phyloP scores from a whole-genome alignment of 1,140 invertebrate genomes.

The Bombus superbus region DNA sequence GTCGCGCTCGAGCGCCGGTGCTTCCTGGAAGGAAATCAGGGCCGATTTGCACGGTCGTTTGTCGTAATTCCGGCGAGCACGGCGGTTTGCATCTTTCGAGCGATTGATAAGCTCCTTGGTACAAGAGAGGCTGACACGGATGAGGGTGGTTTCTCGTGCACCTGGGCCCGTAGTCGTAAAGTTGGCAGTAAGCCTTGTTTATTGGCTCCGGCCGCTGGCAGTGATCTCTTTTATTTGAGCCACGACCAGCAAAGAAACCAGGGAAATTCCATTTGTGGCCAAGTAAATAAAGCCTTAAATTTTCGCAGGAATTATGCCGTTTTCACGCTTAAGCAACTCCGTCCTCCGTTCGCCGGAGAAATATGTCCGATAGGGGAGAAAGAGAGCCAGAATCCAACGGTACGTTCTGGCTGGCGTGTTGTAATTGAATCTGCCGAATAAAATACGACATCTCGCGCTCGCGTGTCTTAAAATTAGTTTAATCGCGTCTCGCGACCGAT shows the following conservation, averaged over 20 bases:
- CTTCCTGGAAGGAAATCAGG: background rate
- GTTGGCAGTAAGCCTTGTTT: constrained; percentile 68
- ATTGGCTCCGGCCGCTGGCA: constrained; percentile 36
- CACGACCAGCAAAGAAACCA: constrained; percentile 15
- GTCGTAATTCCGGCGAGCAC: constrained; percentile 40
- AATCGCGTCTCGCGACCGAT: constrained; percentile 39
- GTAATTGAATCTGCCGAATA: constrained; percentile 58
- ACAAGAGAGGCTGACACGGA: constrained; percentile 53
- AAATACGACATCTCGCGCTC: constrained; percentile 35
- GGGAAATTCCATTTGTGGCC: constrained; percentile 64
- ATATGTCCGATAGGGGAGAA: background rate
- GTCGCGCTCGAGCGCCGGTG: background rate
- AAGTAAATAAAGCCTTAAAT: constrained; percentile 64
- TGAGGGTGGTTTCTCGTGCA: constrained; percentile 27
- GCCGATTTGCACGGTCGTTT: constrained; percentile 55
- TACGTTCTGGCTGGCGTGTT: constrained; percentile 5
- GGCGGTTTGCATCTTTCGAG: constrained; percentile 39
- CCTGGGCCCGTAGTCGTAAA: constrained; percentile 63
- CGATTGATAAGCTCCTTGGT: constrained; percentile 67
- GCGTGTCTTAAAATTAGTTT: constrained; percentile 54
- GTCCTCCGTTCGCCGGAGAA: constrained; percentile 12
- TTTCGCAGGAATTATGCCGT: constrained; percentile 58
- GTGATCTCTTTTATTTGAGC: constrained; percentile 65
- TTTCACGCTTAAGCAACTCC: constrained; percentile 47
- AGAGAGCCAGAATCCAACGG: background rate